These are phyloP conservation scores for Otis tarda DNA, from an alignment of 2,113 vertebrate species.

Conservation along the genomic window DNA sequence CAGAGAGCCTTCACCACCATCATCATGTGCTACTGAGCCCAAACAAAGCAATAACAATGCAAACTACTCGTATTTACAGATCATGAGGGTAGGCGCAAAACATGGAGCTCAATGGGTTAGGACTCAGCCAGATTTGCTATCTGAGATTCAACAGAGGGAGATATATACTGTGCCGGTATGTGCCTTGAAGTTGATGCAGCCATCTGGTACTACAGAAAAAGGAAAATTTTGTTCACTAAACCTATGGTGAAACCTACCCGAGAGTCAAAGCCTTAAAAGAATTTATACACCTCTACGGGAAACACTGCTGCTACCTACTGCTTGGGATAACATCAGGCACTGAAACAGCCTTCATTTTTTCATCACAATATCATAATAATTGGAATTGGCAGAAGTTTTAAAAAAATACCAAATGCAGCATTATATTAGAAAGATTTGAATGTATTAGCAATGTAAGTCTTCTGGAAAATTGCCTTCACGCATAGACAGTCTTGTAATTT, in stretches of 20 bases:
- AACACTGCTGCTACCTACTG: background rate
- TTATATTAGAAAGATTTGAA: conserved; percentile 5
- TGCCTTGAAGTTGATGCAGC: background rate
- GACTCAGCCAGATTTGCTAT: background rate
- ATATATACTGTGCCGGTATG: background rate
- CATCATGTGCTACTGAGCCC: background rate
- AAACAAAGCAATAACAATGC: background rate
- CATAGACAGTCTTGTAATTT: conserved; percentile 28
- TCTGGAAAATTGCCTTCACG: conserved; percentile 36
- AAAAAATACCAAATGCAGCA: background rate
- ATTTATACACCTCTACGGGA: background rate
- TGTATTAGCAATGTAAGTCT: conserved; percentile 27
- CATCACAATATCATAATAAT: background rate
- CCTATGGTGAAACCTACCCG: background rate
- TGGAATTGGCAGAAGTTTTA: background rate
- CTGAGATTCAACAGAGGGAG: background rate
- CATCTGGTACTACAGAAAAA: background rate
- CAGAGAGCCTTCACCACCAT: background rate
- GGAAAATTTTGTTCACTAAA: background rate
- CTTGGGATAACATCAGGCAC: background rate
- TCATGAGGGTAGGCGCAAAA: background rate
- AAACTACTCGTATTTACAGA: background rate
- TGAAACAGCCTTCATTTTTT: background rate
- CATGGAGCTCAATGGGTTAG: background rate
- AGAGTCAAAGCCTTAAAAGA: background rate